Evolutionary conservation across 2,113 vertebrate genomes (phyloP).

Genomic region (Ageneiosus marmoratus): DNA sequence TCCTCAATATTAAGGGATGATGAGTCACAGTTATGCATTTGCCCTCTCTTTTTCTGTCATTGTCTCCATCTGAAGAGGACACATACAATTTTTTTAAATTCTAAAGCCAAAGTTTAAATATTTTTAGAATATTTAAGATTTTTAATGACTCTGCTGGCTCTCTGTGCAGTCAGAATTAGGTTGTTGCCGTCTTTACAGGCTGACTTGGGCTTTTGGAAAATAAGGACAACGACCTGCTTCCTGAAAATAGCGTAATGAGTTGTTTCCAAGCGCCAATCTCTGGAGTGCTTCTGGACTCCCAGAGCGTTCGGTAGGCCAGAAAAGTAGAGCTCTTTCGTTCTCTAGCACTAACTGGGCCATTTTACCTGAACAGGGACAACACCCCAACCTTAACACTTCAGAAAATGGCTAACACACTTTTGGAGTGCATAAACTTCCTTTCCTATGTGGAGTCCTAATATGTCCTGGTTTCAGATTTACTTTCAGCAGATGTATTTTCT

Average conservation of each 20-base stretch:
- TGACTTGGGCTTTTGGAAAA: constrained; percentile 65
- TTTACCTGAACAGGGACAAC: constrained; percentile 51
- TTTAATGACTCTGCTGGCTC: not conserved
- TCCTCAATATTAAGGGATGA: not conserved
- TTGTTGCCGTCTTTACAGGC: constrained; percentile 60
- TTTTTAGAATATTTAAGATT: not conserved
- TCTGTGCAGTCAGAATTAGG: constrained; percentile 46
- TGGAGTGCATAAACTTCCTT: constrained; percentile 33
- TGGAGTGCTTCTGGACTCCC: constrained; percentile 50
- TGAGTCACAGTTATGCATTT: not conserved
- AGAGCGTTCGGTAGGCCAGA: constrained; percentile 51
- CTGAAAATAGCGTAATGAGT: constrained; percentile 76
- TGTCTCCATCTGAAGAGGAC: not conserved
- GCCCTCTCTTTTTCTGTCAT: not conserved
- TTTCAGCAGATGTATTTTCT: not conserved
- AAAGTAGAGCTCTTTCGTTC: constrained; percentile 48
- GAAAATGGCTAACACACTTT: constrained; percentile 44
- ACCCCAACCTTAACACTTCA: constrained; percentile 29
- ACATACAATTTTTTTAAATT: not conserved
- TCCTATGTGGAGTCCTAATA: constrained; percentile 3
- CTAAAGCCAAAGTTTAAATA: not conserved
- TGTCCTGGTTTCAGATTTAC: constrained; percentile 38
- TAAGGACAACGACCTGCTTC: constrained; percentile 78
- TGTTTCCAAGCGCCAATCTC: constrained; percentile 67
- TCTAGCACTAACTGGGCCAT: constrained; percentile 54